phyloP scores from a whole-genome alignment of 2,888 invertebrate genomes.

The Malachius bipustulatus region DNA sequence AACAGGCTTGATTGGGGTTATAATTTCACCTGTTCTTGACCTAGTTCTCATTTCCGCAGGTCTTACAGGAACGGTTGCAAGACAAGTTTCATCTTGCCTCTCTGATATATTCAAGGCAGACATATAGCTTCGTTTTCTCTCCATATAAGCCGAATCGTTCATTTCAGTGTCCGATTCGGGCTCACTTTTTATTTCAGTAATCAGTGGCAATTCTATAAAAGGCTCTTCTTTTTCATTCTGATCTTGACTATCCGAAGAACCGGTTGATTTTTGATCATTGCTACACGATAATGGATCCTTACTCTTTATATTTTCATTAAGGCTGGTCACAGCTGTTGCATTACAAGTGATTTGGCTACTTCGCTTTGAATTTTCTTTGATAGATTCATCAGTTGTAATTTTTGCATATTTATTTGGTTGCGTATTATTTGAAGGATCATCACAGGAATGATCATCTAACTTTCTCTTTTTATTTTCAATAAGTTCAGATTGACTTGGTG shows the following conservation, averaged over 20 bases:
- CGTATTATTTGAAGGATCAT: background rate
- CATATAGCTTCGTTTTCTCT: conserved; percentile 29
- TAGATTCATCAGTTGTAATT: too few relatives aligned
- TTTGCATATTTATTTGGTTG: background rate
- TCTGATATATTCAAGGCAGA: conserved; percentile 33
- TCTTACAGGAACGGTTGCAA: conserved; percentile 19
- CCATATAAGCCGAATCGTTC: conserved; percentile 24
- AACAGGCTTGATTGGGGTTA: conserved; percentile 7
- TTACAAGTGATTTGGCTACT: too few relatives aligned
- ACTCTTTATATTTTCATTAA: conserved; percentile 6
- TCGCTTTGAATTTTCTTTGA: too few relatives aligned
- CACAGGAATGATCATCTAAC: too few relatives aligned
- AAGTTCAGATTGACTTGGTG: too few relatives aligned
- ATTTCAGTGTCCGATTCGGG: conserved; percentile 27
- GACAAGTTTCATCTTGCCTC: conserved; percentile 22
- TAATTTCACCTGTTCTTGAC: conserved; percentile 28
- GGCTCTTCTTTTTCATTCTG: conserved; percentile 12
- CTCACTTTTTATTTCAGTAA: conserved; percentile 32
- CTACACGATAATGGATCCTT: conserved; percentile 10
- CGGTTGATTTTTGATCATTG: too few relatives aligned
- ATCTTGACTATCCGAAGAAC: too few relatives aligned
- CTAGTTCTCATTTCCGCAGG: conserved; percentile 28
- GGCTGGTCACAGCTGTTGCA: too few relatives aligned
- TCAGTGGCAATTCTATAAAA: conserved; percentile 17
- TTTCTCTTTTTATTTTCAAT: too few relatives aligned